Conservation (phyloP, 37 sponge, comb jelly and placozoan species). For the Cliona cf. orientalis region DNA sequence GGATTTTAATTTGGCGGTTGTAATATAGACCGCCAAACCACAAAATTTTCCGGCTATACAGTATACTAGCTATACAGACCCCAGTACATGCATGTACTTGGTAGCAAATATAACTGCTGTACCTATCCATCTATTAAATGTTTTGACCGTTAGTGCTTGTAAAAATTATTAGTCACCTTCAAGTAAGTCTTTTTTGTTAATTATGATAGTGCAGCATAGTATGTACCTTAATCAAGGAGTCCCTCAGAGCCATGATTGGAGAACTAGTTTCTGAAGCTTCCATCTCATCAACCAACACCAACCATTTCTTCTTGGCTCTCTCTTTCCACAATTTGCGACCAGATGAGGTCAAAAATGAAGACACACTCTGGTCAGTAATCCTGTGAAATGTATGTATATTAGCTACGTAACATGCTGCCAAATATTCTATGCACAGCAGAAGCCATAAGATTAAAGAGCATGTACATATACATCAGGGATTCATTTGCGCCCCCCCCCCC, state of each 20-base stretch:
- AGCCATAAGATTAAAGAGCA: not conserved
- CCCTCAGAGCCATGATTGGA: constrained; percentile 43
- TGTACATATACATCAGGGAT: not conserved
- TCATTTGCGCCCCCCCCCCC: not conserved
- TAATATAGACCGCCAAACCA: too few relatives aligned
- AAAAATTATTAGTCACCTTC: too few relatives aligned
- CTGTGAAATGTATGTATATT: too few relatives aligned
- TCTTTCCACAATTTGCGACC: constrained; percentile 51
- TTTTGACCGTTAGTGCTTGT: too few relatives aligned
- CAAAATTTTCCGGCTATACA: too few relatives aligned
- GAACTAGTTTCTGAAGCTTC: not conserved
- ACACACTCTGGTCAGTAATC: constrained; percentile 18
- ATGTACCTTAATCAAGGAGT: constrained; percentile 57
- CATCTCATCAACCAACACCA: constrained; percentile 57
- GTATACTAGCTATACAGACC: too few relatives aligned
- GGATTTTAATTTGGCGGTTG: too few relatives aligned
- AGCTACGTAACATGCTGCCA: not conserved
- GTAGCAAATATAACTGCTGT: too few relatives aligned
- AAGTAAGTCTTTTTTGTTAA: too few relatives aligned
- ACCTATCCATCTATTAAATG: too few relatives aligned
- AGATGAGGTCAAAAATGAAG: constrained; percentile 16
- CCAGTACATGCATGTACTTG: too few relatives aligned
- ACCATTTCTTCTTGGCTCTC: constrained; percentile 12
- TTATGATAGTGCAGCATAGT: too few relatives aligned
- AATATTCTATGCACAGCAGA: not conserved